Conservation (phyloP, 1,140 invertebrate species). For the Parasteatoda tepidariorum region DNA sequence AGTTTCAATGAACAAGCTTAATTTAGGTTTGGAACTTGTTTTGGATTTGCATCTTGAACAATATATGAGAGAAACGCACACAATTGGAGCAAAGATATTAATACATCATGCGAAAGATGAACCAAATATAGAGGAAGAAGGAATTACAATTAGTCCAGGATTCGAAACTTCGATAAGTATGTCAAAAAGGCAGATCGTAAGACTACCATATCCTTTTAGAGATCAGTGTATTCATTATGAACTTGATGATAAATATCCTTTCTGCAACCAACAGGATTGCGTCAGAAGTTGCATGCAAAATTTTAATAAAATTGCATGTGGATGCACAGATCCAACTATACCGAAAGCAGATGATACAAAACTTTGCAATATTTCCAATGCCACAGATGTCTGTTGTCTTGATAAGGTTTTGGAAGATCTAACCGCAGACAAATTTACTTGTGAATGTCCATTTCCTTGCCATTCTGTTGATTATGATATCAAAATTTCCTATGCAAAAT, state of each 20-base stretch:
- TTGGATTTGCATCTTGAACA: background rate
- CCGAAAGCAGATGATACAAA: background rate
- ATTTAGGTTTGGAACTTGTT: background rate
- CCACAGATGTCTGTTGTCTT: background rate
- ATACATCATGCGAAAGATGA: conserved; percentile 2
- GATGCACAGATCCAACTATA: conserved; percentile 9
- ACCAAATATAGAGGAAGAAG: conserved; percentile 17
- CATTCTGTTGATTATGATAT: background rate
- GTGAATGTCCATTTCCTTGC: conserved; percentile 23
- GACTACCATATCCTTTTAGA: conserved; percentile 29
- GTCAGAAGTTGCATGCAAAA: background rate
- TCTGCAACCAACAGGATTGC: background rate
- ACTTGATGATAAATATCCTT: no score
- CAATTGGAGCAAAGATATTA: conserved; percentile 9
- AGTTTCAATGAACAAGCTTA: background rate
- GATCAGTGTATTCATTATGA: conserved; percentile 15
- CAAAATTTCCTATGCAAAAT: background rate
- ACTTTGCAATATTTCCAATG: background rate
- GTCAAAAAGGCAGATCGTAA: background rate
- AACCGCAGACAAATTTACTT: background rate
- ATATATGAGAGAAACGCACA: background rate
- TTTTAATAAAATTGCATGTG: background rate
- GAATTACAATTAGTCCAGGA: conserved; percentile 5
- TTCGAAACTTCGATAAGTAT: conserved; percentile 15
- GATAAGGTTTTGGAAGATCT: background rate